Conservation (phyloP, 2,113 vertebrate species). For the Aegithalos caudatus region DNA sequence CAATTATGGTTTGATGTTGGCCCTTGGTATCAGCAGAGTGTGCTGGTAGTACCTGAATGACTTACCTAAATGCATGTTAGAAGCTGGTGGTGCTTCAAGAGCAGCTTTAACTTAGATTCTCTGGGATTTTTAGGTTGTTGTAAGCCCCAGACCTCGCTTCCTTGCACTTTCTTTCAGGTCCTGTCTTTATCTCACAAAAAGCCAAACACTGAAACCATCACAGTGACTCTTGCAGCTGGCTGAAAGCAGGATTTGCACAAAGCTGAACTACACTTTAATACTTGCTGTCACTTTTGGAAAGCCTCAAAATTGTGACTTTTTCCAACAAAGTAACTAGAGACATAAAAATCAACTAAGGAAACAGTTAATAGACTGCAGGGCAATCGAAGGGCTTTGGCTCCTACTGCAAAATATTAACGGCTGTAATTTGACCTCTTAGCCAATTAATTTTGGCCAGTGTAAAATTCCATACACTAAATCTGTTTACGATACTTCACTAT, state of each 20-base stretch:
- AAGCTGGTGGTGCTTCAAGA: neutral
- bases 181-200: neutral
- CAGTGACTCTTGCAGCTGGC: neutral
- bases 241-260: neutral
- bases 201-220: no score
- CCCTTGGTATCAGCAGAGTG: neutral
- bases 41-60: neutral
- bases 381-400: constrained; percentile 34
- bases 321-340: neutral
- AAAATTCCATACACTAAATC: constrained; percentile 69
- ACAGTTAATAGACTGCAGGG: constrained; percentile 46
- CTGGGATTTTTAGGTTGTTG: neutral
- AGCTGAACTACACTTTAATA: neutral
- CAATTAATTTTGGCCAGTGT: constrained; percentile 74
- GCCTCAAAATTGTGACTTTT: neutral
- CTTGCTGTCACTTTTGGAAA: constrained; percentile 10
- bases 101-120: neutral
- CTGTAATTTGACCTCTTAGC: constrained; percentile 66
- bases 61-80: neutral
- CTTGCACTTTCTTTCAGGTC: neutral
- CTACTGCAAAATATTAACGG: constrained; percentile 58
- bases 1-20: neutral
- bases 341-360: neutral
- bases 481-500: constrained; percentile 71
- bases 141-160: rapidly evolving